Percentiles rank a stretch among this genome's conserved stretches.
Conservation (phyloP, 2,113 vertebrate species). For the Alaudala cheleensis region DNA sequence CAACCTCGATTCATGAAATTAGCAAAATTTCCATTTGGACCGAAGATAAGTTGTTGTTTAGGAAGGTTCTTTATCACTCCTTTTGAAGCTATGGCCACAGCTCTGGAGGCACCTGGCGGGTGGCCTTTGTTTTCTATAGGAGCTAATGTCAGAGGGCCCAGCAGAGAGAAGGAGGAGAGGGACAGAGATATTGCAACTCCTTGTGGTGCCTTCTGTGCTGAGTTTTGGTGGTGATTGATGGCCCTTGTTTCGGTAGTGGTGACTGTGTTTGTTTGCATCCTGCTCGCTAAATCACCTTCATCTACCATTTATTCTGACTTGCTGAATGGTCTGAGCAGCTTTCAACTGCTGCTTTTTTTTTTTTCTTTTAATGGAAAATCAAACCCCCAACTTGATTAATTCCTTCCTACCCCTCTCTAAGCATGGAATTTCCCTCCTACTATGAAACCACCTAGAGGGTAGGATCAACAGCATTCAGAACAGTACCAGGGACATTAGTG, state of each 20-base stretch:
- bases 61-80: neutral
- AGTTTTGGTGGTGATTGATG: neutral
- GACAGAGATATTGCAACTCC: neutral
- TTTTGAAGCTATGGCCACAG: neutral
- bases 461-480: neutral
- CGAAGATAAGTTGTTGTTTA: neutral
- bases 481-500: neutral
- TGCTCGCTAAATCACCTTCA: neutral
- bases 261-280: neutral
- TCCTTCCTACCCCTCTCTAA: neutral
- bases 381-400: neutral
- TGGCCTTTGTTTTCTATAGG: neutral
- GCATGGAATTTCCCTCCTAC: neutral
- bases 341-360: neutral
- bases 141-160: neutral
- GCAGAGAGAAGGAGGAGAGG: neutral
- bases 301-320: slow-evolving; percentile 20
- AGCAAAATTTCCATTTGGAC: neutral
- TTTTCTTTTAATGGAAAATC: neutral
- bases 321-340: neutral
- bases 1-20: neutral
- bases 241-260: neutral
- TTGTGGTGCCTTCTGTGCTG: neutral
- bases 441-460: neutral
- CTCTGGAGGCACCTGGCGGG: neutral